A percentile compares a stretch with the other conserved stretches of the same genome.
phyloP scores from a whole-genome alignment of 2,797 vertebrate species.

The Antennarius maculatus region DNA sequence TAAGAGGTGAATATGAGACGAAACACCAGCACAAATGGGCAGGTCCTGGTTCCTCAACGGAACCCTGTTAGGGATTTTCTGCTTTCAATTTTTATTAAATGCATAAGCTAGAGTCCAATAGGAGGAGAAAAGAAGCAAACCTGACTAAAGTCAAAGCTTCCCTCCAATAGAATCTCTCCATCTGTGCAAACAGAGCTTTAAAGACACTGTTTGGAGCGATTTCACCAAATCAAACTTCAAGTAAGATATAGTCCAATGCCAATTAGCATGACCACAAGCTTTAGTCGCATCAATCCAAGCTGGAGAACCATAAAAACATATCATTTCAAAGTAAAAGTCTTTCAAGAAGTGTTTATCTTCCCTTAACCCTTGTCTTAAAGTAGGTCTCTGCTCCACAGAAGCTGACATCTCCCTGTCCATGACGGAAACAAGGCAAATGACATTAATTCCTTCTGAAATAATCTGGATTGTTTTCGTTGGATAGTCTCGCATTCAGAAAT shows the following conservation, averaged over 20 bases:
- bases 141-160: too few species aligned
- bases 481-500: conserved; percentile 42
- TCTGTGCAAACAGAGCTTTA: too few species aligned
- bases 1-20: conserved; percentile 12
- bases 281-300: conserved; percentile 12
- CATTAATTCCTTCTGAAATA: conserved; percentile 60
- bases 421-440: conserved; percentile 50
- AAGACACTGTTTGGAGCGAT: not conserved
- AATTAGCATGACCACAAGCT: conserved; percentile 16
- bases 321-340: conserved; percentile 18
- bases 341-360: conserved; percentile 14
- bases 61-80: too few species aligned
- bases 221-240: not conserved
- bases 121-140: too few species aligned
- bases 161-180: too few species aligned
- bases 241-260: not conserved
- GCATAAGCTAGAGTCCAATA: too few species aligned
- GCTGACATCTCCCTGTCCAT: conserved; percentile 23
- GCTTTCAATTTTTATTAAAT: too few species aligned
- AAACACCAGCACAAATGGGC: conserved; percentile 2
- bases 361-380: conserved; percentile 6
- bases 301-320: conserved; percentile 5
- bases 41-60: too few species aligned
- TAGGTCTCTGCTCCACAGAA: conserved; percentile 16
- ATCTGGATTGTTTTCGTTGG: conserved; percentile 61